Evolutionary conservation across 2,888 invertebrate genomes (phyloP).

Genomic region (Ormyrus nitidulus): DNA sequence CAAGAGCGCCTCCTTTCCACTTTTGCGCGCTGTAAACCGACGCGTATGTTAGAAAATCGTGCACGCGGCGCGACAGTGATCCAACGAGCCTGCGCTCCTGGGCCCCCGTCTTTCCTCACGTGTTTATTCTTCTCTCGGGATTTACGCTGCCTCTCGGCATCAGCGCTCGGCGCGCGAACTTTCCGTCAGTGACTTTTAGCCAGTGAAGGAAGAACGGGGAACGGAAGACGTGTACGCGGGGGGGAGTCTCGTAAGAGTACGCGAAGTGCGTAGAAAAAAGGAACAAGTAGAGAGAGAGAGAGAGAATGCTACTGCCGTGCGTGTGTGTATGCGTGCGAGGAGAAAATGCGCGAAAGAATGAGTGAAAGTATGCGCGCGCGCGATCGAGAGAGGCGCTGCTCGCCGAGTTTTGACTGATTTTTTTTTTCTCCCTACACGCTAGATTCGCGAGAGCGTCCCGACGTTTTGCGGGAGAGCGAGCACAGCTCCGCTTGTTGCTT

Average conservation of each 20-base stretch:
- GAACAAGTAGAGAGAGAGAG: not conserved
- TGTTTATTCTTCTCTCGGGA: no score
- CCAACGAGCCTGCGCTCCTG: no score
- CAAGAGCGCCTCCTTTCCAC: not conserved
- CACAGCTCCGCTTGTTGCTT: not conserved
- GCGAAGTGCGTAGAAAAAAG: conserved; percentile 5
- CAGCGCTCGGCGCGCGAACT: conserved; percentile 27
- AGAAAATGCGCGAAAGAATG: conserved; percentile 8
- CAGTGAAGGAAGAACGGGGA: not conserved
- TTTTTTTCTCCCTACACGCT: not conserved
- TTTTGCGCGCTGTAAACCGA: not conserved
- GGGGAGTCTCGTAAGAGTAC: no score
- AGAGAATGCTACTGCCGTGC: not conserved
- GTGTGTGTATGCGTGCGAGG: conserved; percentile 10
- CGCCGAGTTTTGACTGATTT: conserved; percentile 5
- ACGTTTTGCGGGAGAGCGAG: not conserved
- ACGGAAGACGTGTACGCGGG: not conserved
- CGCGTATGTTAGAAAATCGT: not conserved
- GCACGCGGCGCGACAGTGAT: no score
- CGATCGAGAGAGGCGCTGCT: conserved; percentile 1
- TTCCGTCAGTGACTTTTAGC: conserved; percentile 6
- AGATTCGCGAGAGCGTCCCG: not conserved
- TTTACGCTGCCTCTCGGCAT: conserved; percentile 6
- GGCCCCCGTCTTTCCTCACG: no score
- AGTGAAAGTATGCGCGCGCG: conserved; percentile 17